Evolutionary conservation across 2,888 invertebrate genomes (phyloP).

Genomic region (Digitonthophagus gazella): DNA sequence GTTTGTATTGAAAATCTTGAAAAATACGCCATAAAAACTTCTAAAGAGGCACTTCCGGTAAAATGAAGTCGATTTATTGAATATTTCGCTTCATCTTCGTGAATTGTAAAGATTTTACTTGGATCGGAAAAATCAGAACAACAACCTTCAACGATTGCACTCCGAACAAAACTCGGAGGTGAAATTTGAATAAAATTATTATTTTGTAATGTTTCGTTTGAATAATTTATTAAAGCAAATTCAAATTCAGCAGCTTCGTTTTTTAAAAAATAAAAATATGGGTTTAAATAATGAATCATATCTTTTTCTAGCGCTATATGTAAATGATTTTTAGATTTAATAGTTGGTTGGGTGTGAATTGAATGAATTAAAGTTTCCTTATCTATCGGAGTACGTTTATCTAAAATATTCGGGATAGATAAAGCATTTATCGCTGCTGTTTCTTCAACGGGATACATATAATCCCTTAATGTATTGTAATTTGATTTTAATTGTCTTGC

Average conservation of each 20-base stretch:
- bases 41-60: constrained; percentile 71
- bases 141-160: constrained; percentile 72
- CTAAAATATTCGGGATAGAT: constrained; percentile 68
- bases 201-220: constrained; percentile 51
- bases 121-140: constrained; percentile 60
- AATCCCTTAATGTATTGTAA: constrained; percentile 61
- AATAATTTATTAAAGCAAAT: constrained; percentile 58
- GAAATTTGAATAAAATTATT: constrained; percentile 64
- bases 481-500: constrained; percentile 52
- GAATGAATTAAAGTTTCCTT: constrained; percentile 43
- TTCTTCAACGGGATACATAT: constrained; percentile 73
- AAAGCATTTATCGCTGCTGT: constrained; percentile 63
- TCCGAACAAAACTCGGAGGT: constrained; percentile 76
- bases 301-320: constrained; percentile 56
- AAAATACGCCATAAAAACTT: constrained; percentile 71
- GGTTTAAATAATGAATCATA: constrained; percentile 59
- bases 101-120: constrained; percentile 57
- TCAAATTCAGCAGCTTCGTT: constrained; percentile 73
- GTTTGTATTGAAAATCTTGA: constrained; percentile 64
- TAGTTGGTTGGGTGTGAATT: constrained; percentile 40
- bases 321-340: constrained; percentile 54
- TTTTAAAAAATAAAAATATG: constrained; percentile 61
- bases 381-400: constrained; percentile 59
- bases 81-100: constrained; percentile 55
- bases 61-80: constrained; percentile 65